Percentiles rank a stretch among this genome's conserved stretches.
Evolutionary conservation across 2,888 invertebrate genomes (phyloP).

Genomic region (Plagiodera versicolora): DNA sequence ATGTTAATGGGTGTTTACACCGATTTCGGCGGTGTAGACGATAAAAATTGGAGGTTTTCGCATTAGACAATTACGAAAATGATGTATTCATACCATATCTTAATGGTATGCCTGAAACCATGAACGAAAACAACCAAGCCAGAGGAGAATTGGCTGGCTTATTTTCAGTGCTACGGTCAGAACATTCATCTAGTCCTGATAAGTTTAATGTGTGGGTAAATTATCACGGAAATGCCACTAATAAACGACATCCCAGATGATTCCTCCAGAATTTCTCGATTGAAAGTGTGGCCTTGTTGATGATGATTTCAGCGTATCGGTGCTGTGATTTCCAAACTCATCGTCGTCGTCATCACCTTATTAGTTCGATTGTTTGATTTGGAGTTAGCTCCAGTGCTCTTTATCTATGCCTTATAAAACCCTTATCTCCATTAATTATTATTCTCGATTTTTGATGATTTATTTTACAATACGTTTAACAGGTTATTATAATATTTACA

Average conservation of each 20-base stretch:
- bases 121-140: neutral
- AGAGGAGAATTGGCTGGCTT: neutral
- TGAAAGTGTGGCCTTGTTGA: neutral
- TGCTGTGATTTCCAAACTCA: conserved; percentile 22
- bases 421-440: conserved; percentile 35
- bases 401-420: conserved; percentile 34
- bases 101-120: neutral
- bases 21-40: neutral
- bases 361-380: conserved; percentile 30
- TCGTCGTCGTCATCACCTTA: conserved; percentile 21
- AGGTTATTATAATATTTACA: conserved; percentile 38
- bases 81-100: neutral
- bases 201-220: neutral
- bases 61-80: neutral
- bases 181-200: neutral
- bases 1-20: neutral
- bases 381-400: conserved; percentile 31
- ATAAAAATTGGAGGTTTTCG: neutral
- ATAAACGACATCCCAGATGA: neutral
- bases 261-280: conserved; percentile 2
- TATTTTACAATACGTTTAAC: conserved; percentile 37
- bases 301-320: conserved; percentile 13
- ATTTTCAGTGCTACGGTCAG: too few relatives aligned
- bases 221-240: neutral
- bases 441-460: conserved; percentile 36